Evolutionary conservation across 2,797 vertebrate genomes (phyloP), one percentile per base, ranked within the genome.

Genomic region (Pantherophis vulpinus): DNA sequence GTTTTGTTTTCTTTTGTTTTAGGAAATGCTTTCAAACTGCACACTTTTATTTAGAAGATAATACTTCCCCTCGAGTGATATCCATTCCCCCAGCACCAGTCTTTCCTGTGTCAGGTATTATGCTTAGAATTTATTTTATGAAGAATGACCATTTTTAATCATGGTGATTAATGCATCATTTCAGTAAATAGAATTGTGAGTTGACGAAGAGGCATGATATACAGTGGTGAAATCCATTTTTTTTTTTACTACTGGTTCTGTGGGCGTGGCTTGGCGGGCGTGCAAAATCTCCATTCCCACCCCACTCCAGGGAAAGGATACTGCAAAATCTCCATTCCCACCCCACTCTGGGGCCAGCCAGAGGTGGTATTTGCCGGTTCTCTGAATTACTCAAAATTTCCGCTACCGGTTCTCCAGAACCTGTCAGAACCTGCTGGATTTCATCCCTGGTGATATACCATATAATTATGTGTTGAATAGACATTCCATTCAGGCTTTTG

Each of bases 21-120:
- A 99, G 99, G 97, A 98, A 98, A 94, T 99, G 99, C 97, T 99
- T 99, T 97, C 99, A 99, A 98, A 99, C 99, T 2, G 99, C 99
- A 95, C 99, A 99, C 95, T 99, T 99, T 97, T 99, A 99, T 97
- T 98, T 99, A 94, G 98, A 99, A 74, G 99, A 99, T 93, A 99
- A 97, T 94, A 98, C 98, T 0, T 99, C 99, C 2, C 98, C 99
- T 91, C 97, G 98, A 96, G 99, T 99, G 89, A 98, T 99, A 96
- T 96, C 98, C 66, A 97, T 97, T 66, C 97, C 98, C 11, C 96
- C 98, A 61, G 97, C 97, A 91, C 98, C 98, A 95, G 14, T 98
- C 54, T 97, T 98, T 94, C 97, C 98, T 94, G 98, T 98, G 92
- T 97, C 98, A 97, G 99, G 99, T 99, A 98, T 97, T 94, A 92